Base-by-base conservation (phyloP, 2,797 vertebrate genomes). In the Acipenser transmontanus region DNA sequence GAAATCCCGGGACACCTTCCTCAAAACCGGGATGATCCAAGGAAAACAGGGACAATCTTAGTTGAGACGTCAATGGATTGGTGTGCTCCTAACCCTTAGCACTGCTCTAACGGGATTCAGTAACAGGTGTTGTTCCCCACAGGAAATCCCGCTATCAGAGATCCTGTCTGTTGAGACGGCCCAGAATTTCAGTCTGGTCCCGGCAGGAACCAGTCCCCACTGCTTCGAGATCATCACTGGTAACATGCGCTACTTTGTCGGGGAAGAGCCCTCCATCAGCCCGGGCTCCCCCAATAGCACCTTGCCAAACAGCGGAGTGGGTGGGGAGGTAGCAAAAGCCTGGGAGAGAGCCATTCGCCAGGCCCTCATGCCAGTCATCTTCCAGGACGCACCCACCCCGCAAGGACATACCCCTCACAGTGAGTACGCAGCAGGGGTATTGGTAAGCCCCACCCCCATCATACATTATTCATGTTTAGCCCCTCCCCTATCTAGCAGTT, bases 141-240 rank as follows among this genome's bases (percentile, higher is more conserved):
- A 97, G 95, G 94, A 96, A 77, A 92, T 97, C 34, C 94, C 95
- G 0, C 81, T 97, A 1, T 96, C 94, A 0, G 94, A 96, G 80
- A 91, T 97, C 69, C 85, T 97, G 63, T 80, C 91, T 1, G 82
- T 95, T 62, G 88, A 91, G n/a, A 76, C 87, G 0, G 90, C 92
- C 0, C 81, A 85, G 14, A 87, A 94, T 78, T 93, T 92, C 75
- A 84, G 74, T 48, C 85, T 93, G 0, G 80, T 92, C 17, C 87
- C 90, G 0, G 69, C 84, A 0, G 90, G 91, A 47, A 91, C 91
- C 65, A 93, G 85, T 71, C 91, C 90, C n/a, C 94, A 95, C 81
- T 95, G 93, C 82, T 96, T 96, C 0, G 95, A 97, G 83, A 84
- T 97, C 4, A 71, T 94, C 73, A 97, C 94, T 0, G 91, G 90